phyloP scores from a whole-genome alignment of 2,113 vertebrate species.

The Columba livia region DNA sequence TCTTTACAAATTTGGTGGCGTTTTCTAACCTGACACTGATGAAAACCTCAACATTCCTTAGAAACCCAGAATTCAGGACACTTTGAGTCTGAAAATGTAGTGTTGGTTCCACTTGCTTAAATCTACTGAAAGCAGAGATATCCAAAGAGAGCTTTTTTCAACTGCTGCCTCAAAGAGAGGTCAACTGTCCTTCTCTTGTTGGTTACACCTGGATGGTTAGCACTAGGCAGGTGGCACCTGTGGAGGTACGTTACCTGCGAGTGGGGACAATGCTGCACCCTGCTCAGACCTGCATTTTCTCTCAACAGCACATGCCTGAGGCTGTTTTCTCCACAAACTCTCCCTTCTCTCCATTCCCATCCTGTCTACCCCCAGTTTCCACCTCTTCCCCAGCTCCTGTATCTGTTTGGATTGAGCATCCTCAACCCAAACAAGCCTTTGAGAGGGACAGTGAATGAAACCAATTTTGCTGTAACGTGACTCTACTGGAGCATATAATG shows the following conservation, averaged over 20 bases:
- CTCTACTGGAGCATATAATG: background rate
- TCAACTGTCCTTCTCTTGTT: background rate
- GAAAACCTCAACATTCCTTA: background rate
- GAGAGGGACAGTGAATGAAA: background rate
- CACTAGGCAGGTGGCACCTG: background rate
- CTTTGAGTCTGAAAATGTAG: background rate
- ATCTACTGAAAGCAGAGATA: background rate
- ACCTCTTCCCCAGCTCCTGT: background rate
- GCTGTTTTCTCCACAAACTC: background rate
- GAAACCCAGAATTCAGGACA: background rate
- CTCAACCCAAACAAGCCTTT: background rate
- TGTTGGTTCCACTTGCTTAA: background rate
- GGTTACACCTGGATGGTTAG: fast-evolving
- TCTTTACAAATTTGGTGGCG: background rate
- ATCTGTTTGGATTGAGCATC: background rate
- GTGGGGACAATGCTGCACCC: fast-evolving
- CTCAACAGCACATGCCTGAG: fast-evolving
- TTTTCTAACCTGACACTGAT: background rate
- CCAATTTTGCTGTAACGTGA: background rate
- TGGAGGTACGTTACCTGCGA: background rate
- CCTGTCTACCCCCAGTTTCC: background rate
- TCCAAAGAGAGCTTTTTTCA: background rate
- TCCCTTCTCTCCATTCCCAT: background rate
- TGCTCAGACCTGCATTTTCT: background rate
- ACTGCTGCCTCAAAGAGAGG: background rate